These are phyloP conservation scores for Chionoecetes opilio DNA, from an alignment of 1,140 invertebrate genomes.

Conservation along the genomic window DNA sequence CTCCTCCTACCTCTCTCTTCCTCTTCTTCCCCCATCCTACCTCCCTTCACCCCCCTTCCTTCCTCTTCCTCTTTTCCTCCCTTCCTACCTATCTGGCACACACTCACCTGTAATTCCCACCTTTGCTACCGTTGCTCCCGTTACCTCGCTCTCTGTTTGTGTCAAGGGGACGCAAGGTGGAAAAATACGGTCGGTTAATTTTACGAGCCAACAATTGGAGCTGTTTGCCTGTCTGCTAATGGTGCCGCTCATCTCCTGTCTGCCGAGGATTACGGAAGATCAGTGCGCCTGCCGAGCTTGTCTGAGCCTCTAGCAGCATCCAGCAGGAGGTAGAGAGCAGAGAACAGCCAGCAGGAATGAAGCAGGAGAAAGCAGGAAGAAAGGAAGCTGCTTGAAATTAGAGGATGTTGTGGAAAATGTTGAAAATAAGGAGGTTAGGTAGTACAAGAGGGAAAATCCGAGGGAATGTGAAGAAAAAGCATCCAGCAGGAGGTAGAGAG, in stretches of 20 bases:
- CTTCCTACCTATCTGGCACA: neutral
- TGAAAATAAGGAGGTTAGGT: too few species aligned
- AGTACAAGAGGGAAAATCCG: too few species aligned
- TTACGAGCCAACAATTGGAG: conserved; percentile 20
- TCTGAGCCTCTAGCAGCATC: neutral
- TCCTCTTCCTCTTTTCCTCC: neutral
- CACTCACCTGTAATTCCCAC: neutral
- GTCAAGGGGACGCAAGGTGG: neutral
- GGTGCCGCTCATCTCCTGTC: conserved; percentile 17
- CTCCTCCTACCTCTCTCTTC: neutral
- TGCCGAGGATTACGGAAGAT: neutral
- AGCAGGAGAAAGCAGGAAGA: too few species aligned
- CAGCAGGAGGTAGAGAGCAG: too few species aligned
- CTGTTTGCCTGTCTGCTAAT: conserved; percentile 19
- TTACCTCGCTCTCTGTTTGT: neutral
- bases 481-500: too few species aligned
- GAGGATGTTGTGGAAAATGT: too few species aligned
- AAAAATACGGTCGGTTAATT: neutral
- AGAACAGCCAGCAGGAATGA: too few species aligned
- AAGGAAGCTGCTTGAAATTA: too few species aligned
- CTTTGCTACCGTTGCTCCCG: neutral
- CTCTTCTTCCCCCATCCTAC: neutral
- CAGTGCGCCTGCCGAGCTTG: neutral
- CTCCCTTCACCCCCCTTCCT: neutral
- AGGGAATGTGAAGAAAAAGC: too few species aligned